phyloP scores from a whole-genome alignment of 2,113 vertebrate species.

The Bufo bufo region DNA sequence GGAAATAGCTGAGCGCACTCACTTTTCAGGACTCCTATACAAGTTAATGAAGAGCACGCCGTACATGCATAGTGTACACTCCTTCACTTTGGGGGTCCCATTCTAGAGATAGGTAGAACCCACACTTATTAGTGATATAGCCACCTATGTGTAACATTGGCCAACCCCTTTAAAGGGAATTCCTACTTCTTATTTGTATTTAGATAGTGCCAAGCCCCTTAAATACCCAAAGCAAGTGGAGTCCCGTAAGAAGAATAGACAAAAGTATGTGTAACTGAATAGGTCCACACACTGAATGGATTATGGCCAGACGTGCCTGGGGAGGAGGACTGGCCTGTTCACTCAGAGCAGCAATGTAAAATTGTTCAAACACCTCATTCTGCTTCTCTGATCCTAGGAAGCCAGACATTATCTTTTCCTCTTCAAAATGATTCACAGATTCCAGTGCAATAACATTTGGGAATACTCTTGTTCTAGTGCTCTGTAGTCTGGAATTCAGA shows the following conservation, averaged over 20 bases:
- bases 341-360: conserved; percentile 5
- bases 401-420: conserved; percentile 26
- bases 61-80: no score
- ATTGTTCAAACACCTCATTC: conserved; percentile 45
- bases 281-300: conserved; percentile 22
- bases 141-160: no score
- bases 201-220: neutral
- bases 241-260: neutral
- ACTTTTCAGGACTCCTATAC: no score
- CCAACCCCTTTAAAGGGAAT: no score
- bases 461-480: neutral
- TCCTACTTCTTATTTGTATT: neutral
- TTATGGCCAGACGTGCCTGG: conserved; percentile 40
- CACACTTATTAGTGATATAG: no score
- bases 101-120: no score
- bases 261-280: conserved; percentile 10
- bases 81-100: no score
- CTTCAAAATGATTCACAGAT: neutral
- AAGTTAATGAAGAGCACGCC: no score
- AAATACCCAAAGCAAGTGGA: neutral
- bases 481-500: neutral
- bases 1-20: no score
- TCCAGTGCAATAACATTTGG: neutral
- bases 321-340: conserved; percentile 9
- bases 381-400: conserved; percentile 17